phyloP scores from a whole-genome alignment of 2,113 vertebrate genomes.

The Anolis sagrei region DNA sequence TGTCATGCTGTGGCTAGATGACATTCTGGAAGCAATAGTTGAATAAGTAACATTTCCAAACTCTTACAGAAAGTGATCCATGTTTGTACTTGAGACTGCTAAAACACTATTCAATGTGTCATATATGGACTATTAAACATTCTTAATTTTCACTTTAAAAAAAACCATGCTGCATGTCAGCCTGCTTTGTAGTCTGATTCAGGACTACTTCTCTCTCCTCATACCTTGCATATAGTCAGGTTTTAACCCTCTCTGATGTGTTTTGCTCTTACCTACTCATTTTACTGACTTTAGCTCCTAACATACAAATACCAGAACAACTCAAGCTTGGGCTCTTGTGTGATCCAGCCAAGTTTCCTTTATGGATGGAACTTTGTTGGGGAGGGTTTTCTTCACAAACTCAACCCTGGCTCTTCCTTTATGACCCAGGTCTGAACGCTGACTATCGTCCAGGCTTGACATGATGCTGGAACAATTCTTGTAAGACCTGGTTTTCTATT shows the following conservation, averaged over 20 bases:
- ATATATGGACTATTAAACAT: background rate
- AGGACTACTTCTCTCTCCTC: background rate
- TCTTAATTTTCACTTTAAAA: background rate
- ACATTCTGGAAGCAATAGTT: too few relatives aligned
- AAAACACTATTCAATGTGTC: background rate
- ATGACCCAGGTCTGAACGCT: conserved; percentile 4
- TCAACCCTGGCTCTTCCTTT: background rate
- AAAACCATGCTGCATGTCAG: background rate
- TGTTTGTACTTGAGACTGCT: background rate
- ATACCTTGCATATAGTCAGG: background rate
- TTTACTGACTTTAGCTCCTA: background rate
- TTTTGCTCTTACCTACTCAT: too few relatives aligned
- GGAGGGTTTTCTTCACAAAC: background rate
- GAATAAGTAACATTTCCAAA: background rate
- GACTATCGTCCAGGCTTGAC: background rate
- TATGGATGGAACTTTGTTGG: background rate
- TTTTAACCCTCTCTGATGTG: background rate
- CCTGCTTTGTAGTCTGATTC: background rate
- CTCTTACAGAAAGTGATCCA: background rate
- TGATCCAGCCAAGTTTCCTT: background rate
- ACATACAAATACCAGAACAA: background rate
- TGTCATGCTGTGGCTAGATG: too few relatives aligned
- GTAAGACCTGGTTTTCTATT: background rate
- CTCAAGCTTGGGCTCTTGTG: background rate
- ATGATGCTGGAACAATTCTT: background rate